Percentiles rank a stretch among this genome's conserved stretches.
Conservation (phyloP, 2,113 vertebrate species). For the Lichenostomus cassidix region DNA sequence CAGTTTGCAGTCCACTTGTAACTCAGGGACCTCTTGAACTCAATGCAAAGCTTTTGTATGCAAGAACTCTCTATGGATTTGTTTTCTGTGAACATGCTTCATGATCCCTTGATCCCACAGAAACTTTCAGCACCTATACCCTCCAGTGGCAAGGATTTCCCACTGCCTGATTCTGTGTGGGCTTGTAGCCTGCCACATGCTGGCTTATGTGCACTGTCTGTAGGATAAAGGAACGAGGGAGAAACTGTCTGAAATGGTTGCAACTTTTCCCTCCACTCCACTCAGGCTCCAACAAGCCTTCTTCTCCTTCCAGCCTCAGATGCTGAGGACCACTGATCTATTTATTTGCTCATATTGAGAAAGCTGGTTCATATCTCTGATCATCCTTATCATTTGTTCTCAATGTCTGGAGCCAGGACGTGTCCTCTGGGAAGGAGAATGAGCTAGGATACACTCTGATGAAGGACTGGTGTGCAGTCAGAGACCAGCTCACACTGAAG, state of each 20-base stretch:
- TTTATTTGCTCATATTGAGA: not conserved
- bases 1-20: not conserved
- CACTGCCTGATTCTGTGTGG: not conserved
- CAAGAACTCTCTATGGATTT: not conserved
- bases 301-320: not conserved
- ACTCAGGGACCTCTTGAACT: not conserved
- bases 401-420: not conserved
- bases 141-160: not conserved
- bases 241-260: not conserved
- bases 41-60: not conserved
- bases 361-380: not conserved
- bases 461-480: not conserved
- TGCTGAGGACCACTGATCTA: not conserved
- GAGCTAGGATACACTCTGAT: not conserved
- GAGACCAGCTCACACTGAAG: not conserved
- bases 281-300: not conserved
- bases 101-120: not conserved
- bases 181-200: fast-evolving
- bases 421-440: not conserved
- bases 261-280: not conserved
- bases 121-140: not conserved
- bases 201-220: not conserved
- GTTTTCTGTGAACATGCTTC: not conserved
- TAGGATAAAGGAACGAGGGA: not conserved
- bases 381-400: not conserved